Conservation (phyloP, 2,797 vertebrate species). For the Sebastes vulpes region DNA sequence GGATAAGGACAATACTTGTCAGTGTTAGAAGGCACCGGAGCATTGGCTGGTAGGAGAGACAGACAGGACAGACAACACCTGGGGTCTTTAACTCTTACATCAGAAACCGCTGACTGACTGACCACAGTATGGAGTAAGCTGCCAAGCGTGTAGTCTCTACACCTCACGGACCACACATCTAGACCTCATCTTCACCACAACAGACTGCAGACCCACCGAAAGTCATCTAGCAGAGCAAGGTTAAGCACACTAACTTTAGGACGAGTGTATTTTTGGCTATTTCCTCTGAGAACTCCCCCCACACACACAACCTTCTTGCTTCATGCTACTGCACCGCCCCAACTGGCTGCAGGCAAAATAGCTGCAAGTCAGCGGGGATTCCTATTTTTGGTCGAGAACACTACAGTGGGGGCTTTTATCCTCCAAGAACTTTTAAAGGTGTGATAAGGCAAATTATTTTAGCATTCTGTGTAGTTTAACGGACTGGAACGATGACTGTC, state of each 20-base stretch:
- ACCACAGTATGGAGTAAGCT: slow-evolving; percentile 75
- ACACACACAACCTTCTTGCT: slow-evolving; percentile 51
- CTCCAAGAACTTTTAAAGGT: slow-evolving; percentile 36
- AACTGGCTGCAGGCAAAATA: slow-evolving; percentile 74
- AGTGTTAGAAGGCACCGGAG: slow-evolving; percentile 87
- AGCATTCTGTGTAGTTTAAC: slow-evolving; percentile 42
- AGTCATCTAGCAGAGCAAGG: slow-evolving; percentile 65
- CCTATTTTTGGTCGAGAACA: slow-evolving; percentile 78
- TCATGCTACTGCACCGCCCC: slow-evolving; percentile 67
- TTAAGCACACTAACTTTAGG: slow-evolving; percentile 63
- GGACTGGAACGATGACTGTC: slow-evolving; percentile 15
- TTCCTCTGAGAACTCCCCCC: slow-evolving; percentile 73
- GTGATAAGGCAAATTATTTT: slow-evolving; percentile 53
- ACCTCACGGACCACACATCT: slow-evolving; percentile 67
- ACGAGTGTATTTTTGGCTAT: slow-evolving; percentile 81
- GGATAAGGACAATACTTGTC: slow-evolving; percentile 86
- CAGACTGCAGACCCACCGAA: slow-evolving; percentile 73
- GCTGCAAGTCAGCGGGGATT: slow-evolving; percentile 74
- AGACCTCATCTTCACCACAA: slow-evolving; percentile 69
- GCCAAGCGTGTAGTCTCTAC: slow-evolving; percentile 72
- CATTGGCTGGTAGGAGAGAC: slow-evolving; percentile 83
- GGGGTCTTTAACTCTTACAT: slow-evolving; percentile 76
- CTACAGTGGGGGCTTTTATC: slow-evolving; percentile 46
- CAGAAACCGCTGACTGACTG: slow-evolving; percentile 72
- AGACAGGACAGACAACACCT: slow-evolving; percentile 81